Evolutionary conservation across 2,113 vertebrate species (phyloP).

Genomic region (Urocynchramus pylzowi): DNA sequence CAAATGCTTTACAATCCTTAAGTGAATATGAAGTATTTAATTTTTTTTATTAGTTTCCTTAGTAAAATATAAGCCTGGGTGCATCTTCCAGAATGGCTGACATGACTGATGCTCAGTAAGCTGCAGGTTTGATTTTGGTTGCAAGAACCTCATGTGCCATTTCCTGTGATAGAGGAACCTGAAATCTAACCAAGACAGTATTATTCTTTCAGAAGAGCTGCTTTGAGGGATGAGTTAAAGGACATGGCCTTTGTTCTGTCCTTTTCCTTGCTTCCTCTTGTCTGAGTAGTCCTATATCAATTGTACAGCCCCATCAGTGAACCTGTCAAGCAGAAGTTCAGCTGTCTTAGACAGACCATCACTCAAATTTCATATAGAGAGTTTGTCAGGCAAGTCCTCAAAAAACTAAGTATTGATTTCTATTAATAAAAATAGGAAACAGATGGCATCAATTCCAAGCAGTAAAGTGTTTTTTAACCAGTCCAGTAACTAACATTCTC

Average conservation of each 20-base stretch:
- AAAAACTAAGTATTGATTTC: neutral
- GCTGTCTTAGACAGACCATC: neutral
- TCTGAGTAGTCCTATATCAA: neutral
- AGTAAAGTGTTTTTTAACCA: conserved; percentile 35
- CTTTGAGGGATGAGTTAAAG: neutral
- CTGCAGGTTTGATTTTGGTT: neutral
- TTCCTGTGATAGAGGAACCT: neutral
- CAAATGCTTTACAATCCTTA: neutral
- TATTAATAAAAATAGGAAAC: conserved; percentile 23
- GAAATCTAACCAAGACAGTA: neutral
- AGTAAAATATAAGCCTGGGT: neutral
- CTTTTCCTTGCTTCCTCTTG: neutral
- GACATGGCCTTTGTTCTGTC: neutral
- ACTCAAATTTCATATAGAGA: neutral
- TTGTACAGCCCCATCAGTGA: neutral
- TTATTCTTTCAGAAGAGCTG: neutral
- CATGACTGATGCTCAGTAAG: neutral
- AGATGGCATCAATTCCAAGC: neutral
- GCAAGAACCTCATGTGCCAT: neutral
- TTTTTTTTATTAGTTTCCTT: neutral
- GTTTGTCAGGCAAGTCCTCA: neutral
- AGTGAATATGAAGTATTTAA: neutral
- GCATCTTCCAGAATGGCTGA: neutral
- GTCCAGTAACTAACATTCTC: conserved; percentile 15
- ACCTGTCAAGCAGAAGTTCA: neutral